phyloP scores from a whole-genome alignment of 2,797 vertebrate genomes.

The Parauchenoglanis ngamensis region DNA sequence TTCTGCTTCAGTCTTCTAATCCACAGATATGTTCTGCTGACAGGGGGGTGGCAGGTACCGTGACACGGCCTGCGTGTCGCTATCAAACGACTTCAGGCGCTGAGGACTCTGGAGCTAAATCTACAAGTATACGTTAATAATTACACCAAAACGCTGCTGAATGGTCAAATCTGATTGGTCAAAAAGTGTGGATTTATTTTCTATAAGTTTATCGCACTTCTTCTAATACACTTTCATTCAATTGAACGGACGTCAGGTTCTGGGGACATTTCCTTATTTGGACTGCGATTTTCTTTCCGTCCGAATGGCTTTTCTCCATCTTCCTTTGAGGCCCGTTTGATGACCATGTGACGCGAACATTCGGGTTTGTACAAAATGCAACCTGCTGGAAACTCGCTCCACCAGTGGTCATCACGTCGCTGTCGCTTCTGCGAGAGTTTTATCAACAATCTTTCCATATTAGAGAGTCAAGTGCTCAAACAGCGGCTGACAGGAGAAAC shows the following conservation, averaged over 20 bases:
- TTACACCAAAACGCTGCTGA: not conserved
- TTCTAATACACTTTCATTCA: not conserved
- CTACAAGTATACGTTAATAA: not conserved
- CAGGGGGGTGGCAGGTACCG: not conserved
- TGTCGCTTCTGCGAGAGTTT: too few relatives aligned
- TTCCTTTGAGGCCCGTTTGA: too few relatives aligned
- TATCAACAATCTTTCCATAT: not conserved
- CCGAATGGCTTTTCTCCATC: not conserved
- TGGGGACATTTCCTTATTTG: not conserved
- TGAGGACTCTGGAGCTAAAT: not conserved
- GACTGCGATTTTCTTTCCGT: not conserved
- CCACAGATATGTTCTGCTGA: not conserved
- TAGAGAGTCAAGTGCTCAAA: not conserved
- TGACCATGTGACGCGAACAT: not conserved
- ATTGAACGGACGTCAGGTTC: not conserved
- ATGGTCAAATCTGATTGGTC: not conserved
- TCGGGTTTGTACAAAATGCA: not conserved
- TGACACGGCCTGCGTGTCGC: not conserved
- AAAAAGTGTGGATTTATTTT: not conserved
- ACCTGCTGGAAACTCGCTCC: not conserved
- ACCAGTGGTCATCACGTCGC: not conserved
- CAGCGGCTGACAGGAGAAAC: not conserved
- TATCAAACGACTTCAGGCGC: not conserved
- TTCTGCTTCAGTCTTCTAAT: slow-evolving; percentile 18
- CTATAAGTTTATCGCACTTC: too few relatives aligned